These are phyloP conservation scores for Dendroctonus ponderosae DNA, from an alignment of 1,140 invertebrate genomes.

Conservation along the genomic window DNA sequence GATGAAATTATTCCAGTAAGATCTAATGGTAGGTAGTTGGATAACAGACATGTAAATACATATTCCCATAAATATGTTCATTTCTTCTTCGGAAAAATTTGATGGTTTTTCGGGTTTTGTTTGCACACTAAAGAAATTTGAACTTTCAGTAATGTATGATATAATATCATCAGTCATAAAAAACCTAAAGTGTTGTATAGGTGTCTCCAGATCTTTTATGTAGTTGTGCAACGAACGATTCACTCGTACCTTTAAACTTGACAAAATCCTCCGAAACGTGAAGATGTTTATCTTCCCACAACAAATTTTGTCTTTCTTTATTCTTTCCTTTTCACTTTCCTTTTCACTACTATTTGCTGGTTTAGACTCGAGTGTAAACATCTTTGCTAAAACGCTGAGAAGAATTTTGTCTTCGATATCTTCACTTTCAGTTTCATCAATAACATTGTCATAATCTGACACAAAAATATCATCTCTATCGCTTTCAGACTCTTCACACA, in stretches of 20 bases:
- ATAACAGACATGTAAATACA: constrained; percentile 23
- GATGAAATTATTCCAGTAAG: constrained; percentile 18
- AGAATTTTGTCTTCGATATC: too few species aligned
- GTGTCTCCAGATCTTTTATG: constrained; percentile 10
- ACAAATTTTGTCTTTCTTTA: constrained; percentile 3
- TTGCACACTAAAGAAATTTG: constrained; percentile 20
- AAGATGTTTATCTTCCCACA: neutral
- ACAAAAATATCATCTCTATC: too few species aligned
- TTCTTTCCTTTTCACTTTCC: constrained; percentile 1
- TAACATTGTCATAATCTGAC: too few species aligned
- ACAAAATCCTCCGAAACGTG: too few species aligned
- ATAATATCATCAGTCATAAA: constrained; percentile 16
- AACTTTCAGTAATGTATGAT: constrained; percentile 13
- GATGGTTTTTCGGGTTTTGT: constrained; percentile 17
- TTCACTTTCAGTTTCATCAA: too few species aligned
- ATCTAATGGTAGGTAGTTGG: constrained; percentile 16
- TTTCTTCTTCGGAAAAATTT: constrained; percentile 18
- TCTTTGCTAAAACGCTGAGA: too few species aligned
- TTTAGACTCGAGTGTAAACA: neutral
- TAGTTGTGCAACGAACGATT: too few species aligned
- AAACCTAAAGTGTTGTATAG: constrained; percentile 11
- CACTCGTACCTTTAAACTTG: too few species aligned
- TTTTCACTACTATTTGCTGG: neutral
- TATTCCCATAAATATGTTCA: constrained; percentile 25
- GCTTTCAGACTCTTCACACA: too few species aligned